Evolutionary conservation across 2,113 vertebrate species (phyloP), one percentile per base, ranked within the genome.

Genomic region (Heterotis niloticus): DNA sequence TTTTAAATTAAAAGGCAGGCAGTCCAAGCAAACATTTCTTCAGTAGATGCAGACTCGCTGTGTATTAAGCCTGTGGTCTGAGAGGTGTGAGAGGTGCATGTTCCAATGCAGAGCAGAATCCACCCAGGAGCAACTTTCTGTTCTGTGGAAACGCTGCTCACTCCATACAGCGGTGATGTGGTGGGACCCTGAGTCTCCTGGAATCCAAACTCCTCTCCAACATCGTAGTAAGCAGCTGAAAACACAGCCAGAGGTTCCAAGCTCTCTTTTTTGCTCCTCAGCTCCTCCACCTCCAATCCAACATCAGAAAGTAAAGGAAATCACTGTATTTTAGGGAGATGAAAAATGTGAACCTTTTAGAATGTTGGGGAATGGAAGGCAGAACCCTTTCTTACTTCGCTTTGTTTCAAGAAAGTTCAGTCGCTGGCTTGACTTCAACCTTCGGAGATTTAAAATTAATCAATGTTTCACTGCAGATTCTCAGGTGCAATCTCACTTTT

Each of bases 171-270:
- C 72, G 23, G 23, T 24, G 10, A 65, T 62, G 44, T n/a, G 20
- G 56, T 70, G 74, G 24, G 77, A 16, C 1, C 28, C 66, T 34
- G 28, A 44, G 62, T 65, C 77, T 51, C n/a, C n/a, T n/a, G n/a
- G n/a, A n/a, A n/a, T 62, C 9, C 66, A 34, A 56, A 56, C 76
- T 16, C 76, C 4, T 71, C 66, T 78, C 77, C 64, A 51, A 60
- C n/a, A 59, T 7, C 65, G 70, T 66, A 67, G 62, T 70, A 70
- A 44, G 51, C 56, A 70, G 59, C 66, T 44, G 54, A 17, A 24
- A 44, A 54, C 23, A 51, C 24, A 34, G 28, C 56, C 29, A 59
- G 65, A 18, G 76, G 76, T 52, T 7, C 52, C 5, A 56, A 14
- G 65, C 51, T 26, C 17, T 59, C 14, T 62, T 51, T n/a, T 29